Base-by-base conservation (phyloP, 2,888 invertebrate species). In the Drosophila fulvimacula region DNA sequence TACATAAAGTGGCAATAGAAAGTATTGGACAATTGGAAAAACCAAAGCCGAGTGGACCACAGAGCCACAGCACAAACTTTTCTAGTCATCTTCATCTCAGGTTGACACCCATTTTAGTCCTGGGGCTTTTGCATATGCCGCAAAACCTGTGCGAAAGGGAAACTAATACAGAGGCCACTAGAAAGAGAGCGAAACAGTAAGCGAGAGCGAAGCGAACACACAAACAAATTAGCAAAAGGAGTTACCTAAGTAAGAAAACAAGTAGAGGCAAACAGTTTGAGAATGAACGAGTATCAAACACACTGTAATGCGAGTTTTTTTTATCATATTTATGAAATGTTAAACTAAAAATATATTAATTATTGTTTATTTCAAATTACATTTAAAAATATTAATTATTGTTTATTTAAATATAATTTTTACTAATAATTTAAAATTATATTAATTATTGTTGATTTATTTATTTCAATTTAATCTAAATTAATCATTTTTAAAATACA, bases 151-250 rank as follows among this genome's bases (percentile, higher is more conserved):
- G 59, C 61, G 71, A 76, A 78, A 74, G 69, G 70, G 72, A 72
- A 79, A 79, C 74, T 58, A 61, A 72, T 63, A 72, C 72, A 62
- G 60, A 38, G 70, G 61, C 49, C 52, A 17, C 55, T 69, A 19
- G 52, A 61, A 41, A 59, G 52, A 52, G 63, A 66, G 58, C 9
- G 46, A 66, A 3, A 55, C 55, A 15, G 27, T 10, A 42, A 61
- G 44, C 61, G 55, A 58, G 67, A 58, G 49, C 13, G 53, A 67
- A 73, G 77, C 65, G 82, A 73, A 57, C 57, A 74, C 74, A 73
- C 86, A 86, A 89, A 82, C 88, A 89, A 89, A 89, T 89, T 89
- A 89, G 89, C 69, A 80, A 85, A 88, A 85, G 82, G 73, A 82
- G 80, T 68, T 73, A 69, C 58, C 64, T 71, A 69, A 79, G 73